Conservation (phyloP, 2,888 invertebrate species). For the Alviniconcha strummeri region DNA sequence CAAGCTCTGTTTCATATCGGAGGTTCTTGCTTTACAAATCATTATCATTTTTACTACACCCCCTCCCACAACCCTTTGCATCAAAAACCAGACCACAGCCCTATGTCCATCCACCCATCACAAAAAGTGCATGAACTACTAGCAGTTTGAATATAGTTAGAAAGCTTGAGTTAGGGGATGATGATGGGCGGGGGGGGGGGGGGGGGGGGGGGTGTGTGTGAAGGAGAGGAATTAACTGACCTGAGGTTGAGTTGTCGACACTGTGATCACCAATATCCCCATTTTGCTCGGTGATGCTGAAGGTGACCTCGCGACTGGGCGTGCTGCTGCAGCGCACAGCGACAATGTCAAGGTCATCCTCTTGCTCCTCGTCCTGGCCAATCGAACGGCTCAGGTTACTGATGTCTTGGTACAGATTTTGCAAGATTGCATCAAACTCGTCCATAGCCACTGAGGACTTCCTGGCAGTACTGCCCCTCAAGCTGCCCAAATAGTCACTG, state of each 20-base stretch:
- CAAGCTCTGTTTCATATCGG: too few relatives aligned
- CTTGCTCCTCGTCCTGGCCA: constrained; percentile 48
- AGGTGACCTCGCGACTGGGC: constrained; percentile 1
- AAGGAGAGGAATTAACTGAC: background rate
- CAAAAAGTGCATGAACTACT: too few relatives aligned
- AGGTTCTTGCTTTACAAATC: too few relatives aligned
- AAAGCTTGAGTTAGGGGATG: too few relatives aligned
- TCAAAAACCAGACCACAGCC: too few relatives aligned
- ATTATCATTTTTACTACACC: too few relatives aligned
- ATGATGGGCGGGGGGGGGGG: too few relatives aligned
- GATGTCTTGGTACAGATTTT: constrained; percentile 68
- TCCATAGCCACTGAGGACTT: constrained; percentile 12
- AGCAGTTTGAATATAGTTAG: too few relatives aligned
- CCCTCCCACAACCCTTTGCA: too few relatives aligned
- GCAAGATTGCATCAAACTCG: constrained; percentile 67
- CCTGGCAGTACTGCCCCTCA: background rate
- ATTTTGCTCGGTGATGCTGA: constrained; percentile 11
- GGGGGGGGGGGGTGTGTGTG: too few relatives aligned
- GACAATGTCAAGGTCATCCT: constrained; percentile 30
- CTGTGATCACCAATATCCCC: background rate
- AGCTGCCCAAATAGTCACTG: background rate
- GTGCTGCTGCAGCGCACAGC: background rate
- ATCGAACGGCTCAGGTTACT: constrained; percentile 63
- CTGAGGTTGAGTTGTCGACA: background rate
- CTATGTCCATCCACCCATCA: too few relatives aligned